Evolutionary conservation across 1,140 invertebrate species (phyloP).

Genomic region (Popillia japonica): DNA sequence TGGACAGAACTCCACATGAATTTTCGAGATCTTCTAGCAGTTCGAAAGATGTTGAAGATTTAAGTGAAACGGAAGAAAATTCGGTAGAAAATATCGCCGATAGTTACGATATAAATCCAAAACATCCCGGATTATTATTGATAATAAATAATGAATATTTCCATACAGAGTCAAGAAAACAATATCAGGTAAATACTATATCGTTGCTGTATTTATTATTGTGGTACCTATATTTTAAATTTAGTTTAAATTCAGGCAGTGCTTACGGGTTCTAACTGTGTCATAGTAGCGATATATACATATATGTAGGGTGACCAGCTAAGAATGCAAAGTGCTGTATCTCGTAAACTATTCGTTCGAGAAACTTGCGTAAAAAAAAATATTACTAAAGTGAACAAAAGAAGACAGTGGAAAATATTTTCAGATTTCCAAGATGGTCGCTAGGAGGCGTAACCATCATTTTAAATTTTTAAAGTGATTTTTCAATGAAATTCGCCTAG

Average conservation of each 20-base stretch:
- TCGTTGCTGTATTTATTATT: neutral
- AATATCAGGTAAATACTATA: constrained; percentile 45
- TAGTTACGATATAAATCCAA: constrained; percentile 49
- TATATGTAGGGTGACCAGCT: too few relatives aligned
- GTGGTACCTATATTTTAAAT: neutral
- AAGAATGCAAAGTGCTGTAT: too few relatives aligned
- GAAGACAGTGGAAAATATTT: too few relatives aligned
- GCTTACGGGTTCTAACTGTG: too few relatives aligned
- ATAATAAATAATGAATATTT: constrained; percentile 56
- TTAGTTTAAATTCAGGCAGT: neutral
- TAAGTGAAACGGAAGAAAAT: constrained; percentile 17
- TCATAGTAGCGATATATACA: too few relatives aligned
- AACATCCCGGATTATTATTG: constrained; percentile 51
- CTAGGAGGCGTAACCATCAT: too few relatives aligned
- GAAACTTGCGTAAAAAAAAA: too few relatives aligned
- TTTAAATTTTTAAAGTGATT: too few relatives aligned
- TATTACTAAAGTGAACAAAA: too few relatives aligned
- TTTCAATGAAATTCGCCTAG: too few relatives aligned
- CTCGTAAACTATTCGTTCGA: too few relatives aligned
- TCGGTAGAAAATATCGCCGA: constrained; percentile 21
- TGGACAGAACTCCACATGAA: constrained; percentile 23
- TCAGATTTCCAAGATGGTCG: too few relatives aligned
- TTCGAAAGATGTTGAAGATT: constrained; percentile 24
- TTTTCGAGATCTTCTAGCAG: constrained; percentile 21
- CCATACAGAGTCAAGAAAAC: constrained; percentile 49